phyloP scores from a whole-genome alignment of 35 echinoderm and acorn worm genomes.

The Stichopus chloronotus region DNA sequence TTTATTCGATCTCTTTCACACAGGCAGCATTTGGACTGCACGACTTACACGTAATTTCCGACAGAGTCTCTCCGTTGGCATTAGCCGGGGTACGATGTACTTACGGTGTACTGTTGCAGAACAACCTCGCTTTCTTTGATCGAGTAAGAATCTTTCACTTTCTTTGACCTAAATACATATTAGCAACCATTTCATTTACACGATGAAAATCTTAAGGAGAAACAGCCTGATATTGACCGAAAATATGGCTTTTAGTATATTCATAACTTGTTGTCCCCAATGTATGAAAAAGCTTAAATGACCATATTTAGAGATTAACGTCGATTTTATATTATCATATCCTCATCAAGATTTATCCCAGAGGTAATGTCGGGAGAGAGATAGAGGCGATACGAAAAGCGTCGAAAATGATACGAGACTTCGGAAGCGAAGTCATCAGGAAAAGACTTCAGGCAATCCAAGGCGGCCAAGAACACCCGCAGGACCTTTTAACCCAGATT shows the following conservation, averaged over 20 bases:
- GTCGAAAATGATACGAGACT: slow-evolving; percentile 57
- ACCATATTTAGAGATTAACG: no score
- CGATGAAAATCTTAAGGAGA: no score
- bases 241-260: no score
- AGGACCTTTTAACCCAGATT: slow-evolving; percentile 75
- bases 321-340: no score
- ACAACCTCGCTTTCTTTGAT: not conserved
- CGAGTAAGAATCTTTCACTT: not conserved
- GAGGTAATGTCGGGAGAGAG: not conserved
- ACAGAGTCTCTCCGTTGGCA: not conserved
- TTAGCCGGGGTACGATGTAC: not conserved
- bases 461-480: slow-evolving; percentile 50
- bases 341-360: not conserved
- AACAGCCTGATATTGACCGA: no score
- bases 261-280: no score
- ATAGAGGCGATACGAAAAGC: not conserved
- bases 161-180: no score
- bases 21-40: not conserved
- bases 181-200: no score
- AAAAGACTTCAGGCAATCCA: slow-evolving; percentile 57
- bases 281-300: no score
- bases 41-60: not conserved
- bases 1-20: not conserved
- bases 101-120: not conserved
- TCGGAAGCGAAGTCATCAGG: not conserved